A percentile compares a stretch with the other conserved stretches of the same genome.
These are phyloP conservation scores for Bombus sibiricus DNA, from an alignment of 1,140 invertebrate species.

Conservation along the genomic window DNA sequence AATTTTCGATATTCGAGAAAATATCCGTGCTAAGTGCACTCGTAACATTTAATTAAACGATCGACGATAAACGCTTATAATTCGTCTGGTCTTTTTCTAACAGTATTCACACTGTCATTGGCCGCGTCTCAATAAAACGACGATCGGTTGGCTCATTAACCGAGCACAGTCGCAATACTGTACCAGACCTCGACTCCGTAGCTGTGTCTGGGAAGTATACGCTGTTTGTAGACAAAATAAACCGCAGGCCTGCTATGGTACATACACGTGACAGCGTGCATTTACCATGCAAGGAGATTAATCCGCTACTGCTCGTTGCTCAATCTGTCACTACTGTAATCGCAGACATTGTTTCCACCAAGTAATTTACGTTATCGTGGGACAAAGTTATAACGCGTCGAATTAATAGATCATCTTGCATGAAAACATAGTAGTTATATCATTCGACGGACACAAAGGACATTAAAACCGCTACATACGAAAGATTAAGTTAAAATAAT, in stretches of 20 bases:
- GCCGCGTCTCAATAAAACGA: slow-evolving; percentile 66
- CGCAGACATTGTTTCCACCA: slow-evolving; percentile 55
- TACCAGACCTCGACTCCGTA: background rate
- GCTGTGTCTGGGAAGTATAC: slow-evolving; percentile 38
- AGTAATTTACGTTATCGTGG: slow-evolving; percentile 52
- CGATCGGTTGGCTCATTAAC: slow-evolving; percentile 71
- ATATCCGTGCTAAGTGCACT: background rate
- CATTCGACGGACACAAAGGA: too few relatives aligned
- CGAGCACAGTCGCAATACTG: slow-evolving; percentile 60
- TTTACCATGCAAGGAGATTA: slow-evolving; percentile 62
- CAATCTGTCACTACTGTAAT: slow-evolving; percentile 48
- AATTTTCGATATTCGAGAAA: background rate
- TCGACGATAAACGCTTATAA: background rate
- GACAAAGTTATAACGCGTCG: slow-evolving; percentile 1
- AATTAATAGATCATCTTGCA: too few relatives aligned
- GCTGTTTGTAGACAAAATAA: slow-evolving; percentile 67
- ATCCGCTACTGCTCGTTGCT: slow-evolving; percentile 43
- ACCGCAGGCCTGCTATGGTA: slow-evolving; percentile 35
- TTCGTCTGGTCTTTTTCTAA: slow-evolving; percentile 28
- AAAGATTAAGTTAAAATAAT: too few relatives aligned
- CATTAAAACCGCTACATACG: too few relatives aligned
- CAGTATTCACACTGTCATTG: slow-evolving; percentile 36
- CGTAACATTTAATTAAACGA: slow-evolving; percentile 31
- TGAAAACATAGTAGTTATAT: too few relatives aligned
- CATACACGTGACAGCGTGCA: slow-evolving; percentile 24